Evolutionary conservation across 2,888 invertebrate genomes (phyloP).

Genomic region (Notocelia uddmanniana): DNA sequence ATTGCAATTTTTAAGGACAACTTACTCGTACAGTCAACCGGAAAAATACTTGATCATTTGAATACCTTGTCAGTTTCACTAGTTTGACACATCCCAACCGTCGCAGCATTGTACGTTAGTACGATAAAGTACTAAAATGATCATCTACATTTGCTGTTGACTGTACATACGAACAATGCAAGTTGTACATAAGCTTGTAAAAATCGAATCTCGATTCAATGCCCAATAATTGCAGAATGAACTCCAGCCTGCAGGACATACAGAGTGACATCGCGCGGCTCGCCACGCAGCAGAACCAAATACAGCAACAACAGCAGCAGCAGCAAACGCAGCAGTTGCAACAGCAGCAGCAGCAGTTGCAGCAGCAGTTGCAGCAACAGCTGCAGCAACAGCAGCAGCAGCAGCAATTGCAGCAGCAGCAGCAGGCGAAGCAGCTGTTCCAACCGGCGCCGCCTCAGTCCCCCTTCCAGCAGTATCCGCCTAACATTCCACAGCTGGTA

Average conservation of each 20-base stretch:
- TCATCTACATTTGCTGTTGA: too few species aligned
- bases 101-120: too few species aligned
- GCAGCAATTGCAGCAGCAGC: conserved; percentile 55
- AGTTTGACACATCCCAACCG: too few species aligned
- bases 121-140: too few species aligned
- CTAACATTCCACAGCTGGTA: conserved; percentile 85
- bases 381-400: conserved; percentile 77
- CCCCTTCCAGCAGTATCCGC: conserved; percentile 76
- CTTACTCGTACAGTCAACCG: too few species aligned
- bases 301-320: conserved; percentile 81
- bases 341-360: conserved; percentile 68
- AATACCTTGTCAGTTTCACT: too few species aligned
- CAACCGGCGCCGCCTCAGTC: conserved; percentile 83
- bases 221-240: conserved; percentile 88
- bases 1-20: too few species aligned
- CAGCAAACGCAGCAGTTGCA: conserved; percentile 82
- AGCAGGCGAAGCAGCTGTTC: conserved; percentile 54
- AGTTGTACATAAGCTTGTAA: too few species aligned
- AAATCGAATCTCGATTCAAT: conserved; percentile 49
- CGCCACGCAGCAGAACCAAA: conserved; percentile 88
- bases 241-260: conserved; percentile 96
- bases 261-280: conserved; percentile 97
- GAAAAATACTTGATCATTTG: too few species aligned
- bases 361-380: conserved; percentile 80
- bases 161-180: too few species aligned